Percentiles rank a stretch among this genome's conserved stretches.
phyloP scores from a whole-genome alignment of 2,113 vertebrate genomes.

The Gymnobelideus leadbeateri region DNA sequence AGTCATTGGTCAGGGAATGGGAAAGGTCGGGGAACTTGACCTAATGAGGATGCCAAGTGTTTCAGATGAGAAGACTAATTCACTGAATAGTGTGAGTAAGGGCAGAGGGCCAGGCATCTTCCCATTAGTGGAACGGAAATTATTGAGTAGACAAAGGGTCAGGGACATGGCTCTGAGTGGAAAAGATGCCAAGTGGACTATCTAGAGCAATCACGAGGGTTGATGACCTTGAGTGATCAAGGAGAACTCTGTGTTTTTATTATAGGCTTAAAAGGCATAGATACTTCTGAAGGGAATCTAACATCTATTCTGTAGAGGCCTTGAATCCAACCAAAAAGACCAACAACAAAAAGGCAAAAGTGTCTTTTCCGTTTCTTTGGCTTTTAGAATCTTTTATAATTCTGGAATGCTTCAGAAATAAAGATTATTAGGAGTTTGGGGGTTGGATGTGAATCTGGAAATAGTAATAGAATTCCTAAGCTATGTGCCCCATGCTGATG shows the following conservation, averaged over 20 bases:
- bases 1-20: background rate
- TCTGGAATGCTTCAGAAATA: background rate
- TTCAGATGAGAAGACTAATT: background rate
- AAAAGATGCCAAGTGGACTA: background rate
- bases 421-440: conserved; percentile 22
- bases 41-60: background rate
- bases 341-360: background rate
- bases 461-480: conserved; percentile 24
- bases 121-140: background rate
- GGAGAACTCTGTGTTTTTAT: background rate
- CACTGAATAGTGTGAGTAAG: background rate
- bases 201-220: background rate
- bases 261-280: background rate
- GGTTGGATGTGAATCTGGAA: background rate
- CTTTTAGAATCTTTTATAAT: background rate
- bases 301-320: background rate
- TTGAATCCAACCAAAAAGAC: background rate
- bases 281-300: background rate
- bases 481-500: background rate
- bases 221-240: background rate
- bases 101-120: background rate
- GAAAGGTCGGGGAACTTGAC: background rate
- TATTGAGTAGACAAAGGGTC: conserved; percentile 1
- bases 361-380: background rate
- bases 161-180: background rate